Percentiles rank a stretch among this genome's conserved stretches.
Evolutionary conservation across 2,797 vertebrate species (phyloP).

Genomic region (Myotis findleyi): DNA sequence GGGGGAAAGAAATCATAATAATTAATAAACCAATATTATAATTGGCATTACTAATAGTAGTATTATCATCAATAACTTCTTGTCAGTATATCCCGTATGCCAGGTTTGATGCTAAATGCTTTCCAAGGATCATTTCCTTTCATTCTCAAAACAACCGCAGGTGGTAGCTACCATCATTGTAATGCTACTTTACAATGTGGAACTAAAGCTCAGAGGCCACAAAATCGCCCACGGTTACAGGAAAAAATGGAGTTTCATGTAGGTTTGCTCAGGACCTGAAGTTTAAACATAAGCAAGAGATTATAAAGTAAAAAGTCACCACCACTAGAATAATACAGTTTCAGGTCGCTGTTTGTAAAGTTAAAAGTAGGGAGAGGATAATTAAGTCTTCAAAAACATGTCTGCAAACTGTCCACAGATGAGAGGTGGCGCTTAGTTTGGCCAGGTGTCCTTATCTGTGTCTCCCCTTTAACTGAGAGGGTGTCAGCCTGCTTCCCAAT

Average conservation of each 20-base stretch:
- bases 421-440: not conserved
- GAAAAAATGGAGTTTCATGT: not conserved
- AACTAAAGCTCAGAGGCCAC: not conserved
- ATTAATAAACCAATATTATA: not conserved
- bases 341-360: not conserved
- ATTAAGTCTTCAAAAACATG: not conserved
- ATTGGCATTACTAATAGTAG: not conserved
- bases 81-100: not conserved
- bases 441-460: not conserved
- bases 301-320: not conserved
- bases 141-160: not conserved
- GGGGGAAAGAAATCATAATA: not conserved
- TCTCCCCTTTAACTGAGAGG: not conserved
- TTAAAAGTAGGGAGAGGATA: not conserved
- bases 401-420: not conserved
- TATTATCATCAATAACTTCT: not conserved
- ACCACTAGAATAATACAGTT: not conserved
- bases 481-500: not conserved
- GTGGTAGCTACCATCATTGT: not conserved
- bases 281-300: not conserved
- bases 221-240: not conserved
- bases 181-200: not conserved
- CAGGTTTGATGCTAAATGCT: not conserved
- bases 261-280: not conserved
- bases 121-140: conserved; percentile 4